phyloP scores from a whole-genome alignment of 2,888 invertebrate species.

The Eupithecia centaureata region DNA sequence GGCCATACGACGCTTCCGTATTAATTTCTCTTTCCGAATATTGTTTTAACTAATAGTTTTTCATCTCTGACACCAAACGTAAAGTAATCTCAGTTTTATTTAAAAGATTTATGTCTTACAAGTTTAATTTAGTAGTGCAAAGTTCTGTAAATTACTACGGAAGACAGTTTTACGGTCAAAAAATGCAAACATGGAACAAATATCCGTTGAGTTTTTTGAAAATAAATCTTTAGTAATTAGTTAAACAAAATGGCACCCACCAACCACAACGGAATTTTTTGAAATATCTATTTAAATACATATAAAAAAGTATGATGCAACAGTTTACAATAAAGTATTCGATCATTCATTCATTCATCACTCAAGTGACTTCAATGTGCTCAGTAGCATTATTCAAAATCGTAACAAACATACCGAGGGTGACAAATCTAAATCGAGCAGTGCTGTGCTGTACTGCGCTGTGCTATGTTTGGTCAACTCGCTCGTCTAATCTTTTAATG shows the following conservation, averaged over 20 bases:
- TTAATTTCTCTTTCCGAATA: conserved; percentile 56
- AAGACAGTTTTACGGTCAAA: conserved; percentile 5
- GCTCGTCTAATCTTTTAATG: too few species aligned
- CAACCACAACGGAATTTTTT: too few species aligned
- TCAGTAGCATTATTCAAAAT: neutral
- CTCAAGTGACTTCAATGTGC: neutral
- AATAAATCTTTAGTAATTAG: neutral
- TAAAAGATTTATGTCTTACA: conserved; percentile 17
- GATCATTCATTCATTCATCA: too few species aligned
- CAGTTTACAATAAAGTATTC: too few species aligned
- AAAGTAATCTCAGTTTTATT: conserved; percentile 4
- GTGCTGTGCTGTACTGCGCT: too few species aligned
- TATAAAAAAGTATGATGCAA: too few species aligned
- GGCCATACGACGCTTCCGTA: conserved; percentile 58
- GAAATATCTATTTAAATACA: too few species aligned
- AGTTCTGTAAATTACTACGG: conserved; percentile 11
- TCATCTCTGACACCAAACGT: conserved; percentile 33
- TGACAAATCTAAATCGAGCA: too few species aligned
- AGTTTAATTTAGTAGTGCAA: conserved; percentile 8
- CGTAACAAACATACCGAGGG: neutral
- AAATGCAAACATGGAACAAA: neutral
- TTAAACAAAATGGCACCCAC: too few species aligned
- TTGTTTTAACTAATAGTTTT: conserved; percentile 50
- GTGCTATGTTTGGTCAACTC: too few species aligned
- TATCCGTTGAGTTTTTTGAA: neutral